phyloP scores from a whole-genome alignment of 92 coral and sea anemone species.

The Palythoa grandis region DNA sequence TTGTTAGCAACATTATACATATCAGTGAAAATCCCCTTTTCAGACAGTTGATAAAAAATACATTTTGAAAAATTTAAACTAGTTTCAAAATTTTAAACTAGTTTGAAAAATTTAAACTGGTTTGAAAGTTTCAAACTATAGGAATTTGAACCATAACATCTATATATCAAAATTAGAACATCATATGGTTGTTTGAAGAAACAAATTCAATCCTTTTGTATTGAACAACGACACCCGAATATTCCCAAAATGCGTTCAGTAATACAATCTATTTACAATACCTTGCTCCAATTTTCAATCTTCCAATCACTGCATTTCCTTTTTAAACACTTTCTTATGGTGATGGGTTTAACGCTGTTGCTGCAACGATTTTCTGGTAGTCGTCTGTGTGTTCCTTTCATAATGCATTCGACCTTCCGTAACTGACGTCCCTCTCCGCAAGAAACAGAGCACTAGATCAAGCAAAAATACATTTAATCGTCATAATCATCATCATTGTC shows the following conservation, averaged over 20 bases:
- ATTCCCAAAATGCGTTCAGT: too few species aligned
- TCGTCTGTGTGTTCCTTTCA: constrained; percentile 34
- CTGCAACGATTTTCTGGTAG: constrained; percentile 31
- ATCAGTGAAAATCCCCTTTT: too few species aligned
- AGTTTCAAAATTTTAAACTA: too few species aligned
- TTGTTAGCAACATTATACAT: too few species aligned
- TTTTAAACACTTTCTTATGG: constrained; percentile 11
- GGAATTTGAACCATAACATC: too few species aligned
- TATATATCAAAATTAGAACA: background rate
- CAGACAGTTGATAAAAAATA: too few species aligned
- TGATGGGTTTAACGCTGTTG: background rate
- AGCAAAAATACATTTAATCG: background rate
- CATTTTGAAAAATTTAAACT: too few species aligned
- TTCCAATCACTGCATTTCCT: constrained; percentile 31
- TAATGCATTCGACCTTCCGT: constrained; percentile 36
- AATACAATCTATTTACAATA: background rate
- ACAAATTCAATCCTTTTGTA: background rate
- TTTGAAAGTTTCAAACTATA: too few species aligned
- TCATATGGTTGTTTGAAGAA: background rate
- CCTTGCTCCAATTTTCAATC: constrained; percentile 34
- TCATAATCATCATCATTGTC: background rate
- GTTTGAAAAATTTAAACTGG: too few species aligned
- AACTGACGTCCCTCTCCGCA: constrained; percentile 37
- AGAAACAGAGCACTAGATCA: constrained; percentile 26
- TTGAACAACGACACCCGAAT: too few species aligned